Conservation (phyloP, 1,140 invertebrate genomes). For the Physella acuta region DNA sequence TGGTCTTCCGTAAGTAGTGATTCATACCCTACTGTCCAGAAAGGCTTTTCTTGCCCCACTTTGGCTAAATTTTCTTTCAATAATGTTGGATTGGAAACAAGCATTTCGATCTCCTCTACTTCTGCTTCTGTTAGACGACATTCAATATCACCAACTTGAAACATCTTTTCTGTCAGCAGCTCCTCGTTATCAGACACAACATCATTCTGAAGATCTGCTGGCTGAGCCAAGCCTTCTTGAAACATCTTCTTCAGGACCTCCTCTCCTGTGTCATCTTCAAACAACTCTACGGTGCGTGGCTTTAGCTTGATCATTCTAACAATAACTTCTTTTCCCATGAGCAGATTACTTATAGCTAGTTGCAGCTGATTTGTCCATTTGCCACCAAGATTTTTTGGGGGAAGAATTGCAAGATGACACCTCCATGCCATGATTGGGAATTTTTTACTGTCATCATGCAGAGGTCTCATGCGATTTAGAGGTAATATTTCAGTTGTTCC, state of each 20-base stretch:
- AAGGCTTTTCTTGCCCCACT: background rate
- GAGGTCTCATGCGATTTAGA: background rate
- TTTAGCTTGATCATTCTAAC: background rate
- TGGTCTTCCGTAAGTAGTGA: background rate
- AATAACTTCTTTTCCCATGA: background rate
- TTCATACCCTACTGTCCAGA: background rate
- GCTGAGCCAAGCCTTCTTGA: background rate
- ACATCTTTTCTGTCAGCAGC: background rate
- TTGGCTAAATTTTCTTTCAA: background rate
- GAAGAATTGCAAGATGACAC: background rate
- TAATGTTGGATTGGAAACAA: background rate
- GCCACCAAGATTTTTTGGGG: background rate
- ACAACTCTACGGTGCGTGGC: background rate
- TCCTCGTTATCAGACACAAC: background rate
- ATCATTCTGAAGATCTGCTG: background rate
- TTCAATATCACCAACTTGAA: background rate
- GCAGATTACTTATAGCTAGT: background rate
- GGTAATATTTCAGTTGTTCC: slow-evolving; percentile 19
- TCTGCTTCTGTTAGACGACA: background rate
- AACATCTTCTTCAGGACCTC: background rate
- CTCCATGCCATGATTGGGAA: slow-evolving; percentile 8
- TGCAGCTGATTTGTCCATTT: background rate
- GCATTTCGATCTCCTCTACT: background rate
- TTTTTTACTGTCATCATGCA: slow-evolving; percentile 6
- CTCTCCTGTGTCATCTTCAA: background rate